These are phyloP conservation scores for Phylloscopus collybita DNA, from an alignment of 2,797 vertebrate species.

Conservation along the genomic window DNA sequence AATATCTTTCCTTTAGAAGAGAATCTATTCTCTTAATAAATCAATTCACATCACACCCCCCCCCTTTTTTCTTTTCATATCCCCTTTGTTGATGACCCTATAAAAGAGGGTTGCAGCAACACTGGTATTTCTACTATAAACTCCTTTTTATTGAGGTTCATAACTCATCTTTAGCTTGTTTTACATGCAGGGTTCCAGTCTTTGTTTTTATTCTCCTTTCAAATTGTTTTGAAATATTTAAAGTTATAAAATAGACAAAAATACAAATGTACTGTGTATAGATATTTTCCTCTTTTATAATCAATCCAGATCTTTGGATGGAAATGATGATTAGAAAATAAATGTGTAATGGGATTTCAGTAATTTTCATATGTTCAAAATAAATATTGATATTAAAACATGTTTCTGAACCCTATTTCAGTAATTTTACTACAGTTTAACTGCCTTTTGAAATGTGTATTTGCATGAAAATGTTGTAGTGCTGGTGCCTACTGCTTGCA, in stretches of 20 bases:
- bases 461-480: neutral
- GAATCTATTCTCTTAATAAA: constrained; percentile 1
- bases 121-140: constrained; percentile 7
- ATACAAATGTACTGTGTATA: neutral
- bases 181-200: neutral
- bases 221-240: constrained; percentile 23
- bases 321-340: neutral
- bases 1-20: neutral
- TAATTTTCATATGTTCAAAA: neutral
- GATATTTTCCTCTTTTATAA: neutral
- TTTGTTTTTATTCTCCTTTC: constrained; percentile 21
- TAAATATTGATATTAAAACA: neutral
- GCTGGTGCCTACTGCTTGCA: neutral
- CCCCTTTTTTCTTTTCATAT: neutral
- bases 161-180: neutral
- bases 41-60: neutral
- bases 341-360: neutral
- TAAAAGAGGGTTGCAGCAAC: neutral
- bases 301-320: neutral
- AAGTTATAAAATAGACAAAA: neutral
- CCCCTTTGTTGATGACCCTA: neutral
- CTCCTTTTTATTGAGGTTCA: neutral
- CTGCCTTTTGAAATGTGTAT: neutral
- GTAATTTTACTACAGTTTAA: neutral
- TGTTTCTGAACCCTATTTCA: neutral